Evolutionary conservation across 2,797 vertebrate genomes (phyloP), one percentile per base, ranked within the genome.

Genomic region (Limosa lapponica): DNA sequence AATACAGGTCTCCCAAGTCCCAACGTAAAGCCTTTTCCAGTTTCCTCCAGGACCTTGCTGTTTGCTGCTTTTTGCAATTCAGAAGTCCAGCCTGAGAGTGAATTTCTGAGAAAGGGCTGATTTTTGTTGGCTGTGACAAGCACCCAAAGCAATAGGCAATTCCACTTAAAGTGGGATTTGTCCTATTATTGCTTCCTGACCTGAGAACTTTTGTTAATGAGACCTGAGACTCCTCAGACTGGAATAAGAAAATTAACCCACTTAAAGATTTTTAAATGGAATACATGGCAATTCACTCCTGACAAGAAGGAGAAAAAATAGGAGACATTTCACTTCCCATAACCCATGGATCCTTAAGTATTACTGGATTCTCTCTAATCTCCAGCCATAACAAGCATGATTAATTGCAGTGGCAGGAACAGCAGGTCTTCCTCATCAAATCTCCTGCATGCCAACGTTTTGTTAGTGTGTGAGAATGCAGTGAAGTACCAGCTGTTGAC

Each of bases 371-470:
- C 8, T 61, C 32, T 89, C 67, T 92, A 81, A 88, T 78, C 54
- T 89, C 30, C 54, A 87, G n/a, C 46, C 30, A 30, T 81, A 67
- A 78, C 3, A 13, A 85, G 10, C 10, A 44, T 83, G 69, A 95
- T 89, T 92, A 91, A 95, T 81, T 81, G 44, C 74, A 74, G 41
- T 65, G 78, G 41, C 18, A 77, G 44, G 61, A 91, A 89, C 87
- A 87, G 82, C 78, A 92, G 71, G 66, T 82, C 79, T 78, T 92
- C 71, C 51, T 97, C 87, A 93, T 72, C 24, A 57, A 71, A 88
- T 39, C 57, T 96, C 36, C 55, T 46, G 41, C 36, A 61, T 57
- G 65, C 24, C 81, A 96, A 43, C 0, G 0, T 82, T 92, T 94
- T 81, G 67, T 87, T 90, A 77, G 36, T 36, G 55, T 87, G 55